Percentiles rank a stretch among this genome's conserved stretches.
Evolutionary conservation across 2,888 invertebrate species (phyloP).

Genomic region (Epistrophe grossulariae): DNA sequence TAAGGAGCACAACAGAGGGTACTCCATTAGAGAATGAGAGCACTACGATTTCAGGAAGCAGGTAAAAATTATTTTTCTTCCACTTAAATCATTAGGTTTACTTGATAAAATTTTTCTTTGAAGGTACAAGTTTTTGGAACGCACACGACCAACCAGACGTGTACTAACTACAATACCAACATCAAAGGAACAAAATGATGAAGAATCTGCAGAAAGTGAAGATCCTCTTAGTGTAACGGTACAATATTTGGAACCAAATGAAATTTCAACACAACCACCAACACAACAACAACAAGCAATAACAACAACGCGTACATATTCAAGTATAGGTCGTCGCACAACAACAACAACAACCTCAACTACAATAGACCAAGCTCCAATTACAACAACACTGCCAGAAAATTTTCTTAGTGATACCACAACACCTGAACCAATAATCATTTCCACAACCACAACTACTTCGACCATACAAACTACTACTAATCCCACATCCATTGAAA

Average conservation of each 20-base stretch:
- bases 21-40: conserved; percentile 46
- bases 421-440: conserved; percentile 81
- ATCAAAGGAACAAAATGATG: conserved; percentile 70
- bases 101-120: not conserved
- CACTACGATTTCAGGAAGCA: conserved; percentile 58
- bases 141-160: conserved; percentile 80
- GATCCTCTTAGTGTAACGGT: conserved; percentile 81
- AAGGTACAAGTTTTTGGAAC: conserved; percentile 82
- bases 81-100: not conserved
- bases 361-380: conserved; percentile 74
- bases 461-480: conserved; percentile 77
- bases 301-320: conserved; percentile 81
- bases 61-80: conserved; percentile 29
- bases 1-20: conserved; percentile 76
- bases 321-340: conserved; percentile 82
- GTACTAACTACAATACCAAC: conserved; percentile 69
- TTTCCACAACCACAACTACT: conserved; percentile 77
- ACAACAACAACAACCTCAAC: conserved; percentile 78
- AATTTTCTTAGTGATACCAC: conserved; percentile 78
- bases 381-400: conserved; percentile 75
- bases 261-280: conserved; percentile 79
- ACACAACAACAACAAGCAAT: conserved; percentile 80
- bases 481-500: conserved; percentile 76
- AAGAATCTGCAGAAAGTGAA: conserved; percentile 77
- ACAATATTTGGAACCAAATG: conserved; percentile 80